Base-by-base conservation (phyloP, 53 echinoderm and acorn worm genomes). In the Patiria pectinifera region DNA sequence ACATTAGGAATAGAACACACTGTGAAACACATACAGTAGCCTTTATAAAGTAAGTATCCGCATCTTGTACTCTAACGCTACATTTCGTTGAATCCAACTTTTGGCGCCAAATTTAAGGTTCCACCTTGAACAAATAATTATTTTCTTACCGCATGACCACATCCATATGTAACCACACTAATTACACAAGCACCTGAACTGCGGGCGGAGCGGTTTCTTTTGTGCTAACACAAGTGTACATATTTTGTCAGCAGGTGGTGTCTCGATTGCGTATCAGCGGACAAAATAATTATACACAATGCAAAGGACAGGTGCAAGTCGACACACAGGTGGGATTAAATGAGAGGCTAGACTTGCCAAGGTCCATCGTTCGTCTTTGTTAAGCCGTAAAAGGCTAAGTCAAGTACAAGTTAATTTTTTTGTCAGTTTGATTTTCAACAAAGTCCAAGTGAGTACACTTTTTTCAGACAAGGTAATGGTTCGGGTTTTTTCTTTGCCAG, bases 211-310 rank as follows among this genome's bases (percentile, higher is more conserved):
- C 85, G 85, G 87, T 69, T 70, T 87, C 76, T 87, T 70, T 87
- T 87, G 87, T 87, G 87, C 24, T 59, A 53, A 75, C 75, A 48
- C 6, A 21, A 26, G 48, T 14, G 75, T 74, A 58, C 76, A 47
- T 86, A 86, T 70, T 70, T 46, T 87, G 76, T n/a, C 87, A 87
- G 87, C 87, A 87, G 87, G 75, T 87, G 87, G 59, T 87, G 18
- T 15, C 45, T 77, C 11, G 43, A 77, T 70, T 70, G 70, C 16
- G 70, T 21, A 11, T 60, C 60, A 60, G 60, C 60, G 60, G 8
- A 60, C 60, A 60, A 60, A 60, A 12, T 35, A 35, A 35, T 35
- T 35, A 35, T 35, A 35, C 35, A 60, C 12, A 11, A 12, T 11
- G 16, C 18, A 70, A 70, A 13, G 11, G 2, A 78, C 78, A 78